Evolutionary conservation across 2,113 vertebrate species (phyloP).

Genomic region (Dicentrarchus labrax): DNA sequence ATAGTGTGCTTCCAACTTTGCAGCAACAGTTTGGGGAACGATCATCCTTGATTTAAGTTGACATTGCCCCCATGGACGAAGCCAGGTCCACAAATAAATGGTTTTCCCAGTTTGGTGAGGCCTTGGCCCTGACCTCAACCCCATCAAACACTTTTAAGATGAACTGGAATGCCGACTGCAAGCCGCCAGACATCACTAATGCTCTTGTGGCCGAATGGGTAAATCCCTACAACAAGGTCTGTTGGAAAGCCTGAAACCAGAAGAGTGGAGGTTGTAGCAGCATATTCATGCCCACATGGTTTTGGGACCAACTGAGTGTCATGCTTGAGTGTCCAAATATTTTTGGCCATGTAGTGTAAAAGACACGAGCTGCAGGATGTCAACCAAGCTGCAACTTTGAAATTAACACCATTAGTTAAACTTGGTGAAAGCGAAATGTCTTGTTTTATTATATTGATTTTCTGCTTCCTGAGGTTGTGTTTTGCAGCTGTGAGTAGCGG

Average conservation of each 20-base stretch:
- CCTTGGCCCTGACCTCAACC: neutral
- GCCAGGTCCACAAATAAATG: neutral
- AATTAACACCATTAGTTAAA: neutral
- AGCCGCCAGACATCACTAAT: neutral
- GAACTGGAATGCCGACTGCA: neutral
- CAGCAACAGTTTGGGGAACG: no score
- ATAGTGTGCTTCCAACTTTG: no score
- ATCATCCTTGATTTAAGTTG: no score
- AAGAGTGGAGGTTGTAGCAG: neutral
- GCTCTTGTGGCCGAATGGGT: no score
- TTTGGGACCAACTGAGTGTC: neutral
- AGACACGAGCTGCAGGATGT: no score
- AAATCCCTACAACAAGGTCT: conserved; percentile 3
- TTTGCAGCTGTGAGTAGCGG: neutral
- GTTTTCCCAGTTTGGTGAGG: neutral
- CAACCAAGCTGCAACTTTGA: neutral
- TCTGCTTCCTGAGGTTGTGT: neutral
- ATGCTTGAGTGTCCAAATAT: neutral
- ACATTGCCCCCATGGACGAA: neutral
- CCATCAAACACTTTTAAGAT: neutral
- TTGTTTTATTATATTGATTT: no score
- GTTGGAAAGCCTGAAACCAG: neutral
- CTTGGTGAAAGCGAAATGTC: no score
- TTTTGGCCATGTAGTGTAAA: neutral
- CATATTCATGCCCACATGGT: neutral